Percentiles rank a stretch among this genome's conserved stretches.
Conservation (phyloP, 2,888 invertebrate species). For the Dermolepida albohirtum region DNA sequence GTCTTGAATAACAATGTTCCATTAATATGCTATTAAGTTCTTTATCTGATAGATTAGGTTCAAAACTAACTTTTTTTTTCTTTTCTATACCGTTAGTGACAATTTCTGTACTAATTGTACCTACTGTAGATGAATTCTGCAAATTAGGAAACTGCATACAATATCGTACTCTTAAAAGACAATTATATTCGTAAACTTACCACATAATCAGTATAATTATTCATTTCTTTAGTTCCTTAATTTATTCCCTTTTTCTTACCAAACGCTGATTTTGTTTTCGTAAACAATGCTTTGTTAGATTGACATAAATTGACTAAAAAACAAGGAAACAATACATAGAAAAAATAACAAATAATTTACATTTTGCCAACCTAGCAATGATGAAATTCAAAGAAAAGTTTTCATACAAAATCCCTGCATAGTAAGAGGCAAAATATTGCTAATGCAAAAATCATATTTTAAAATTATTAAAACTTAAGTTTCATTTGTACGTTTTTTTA, state of each 20-base stretch:
- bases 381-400: too few species aligned
- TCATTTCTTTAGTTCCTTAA: slow-evolving; percentile 16
- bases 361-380: too few species aligned
- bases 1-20: slow-evolving; percentile 81
- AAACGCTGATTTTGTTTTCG: background rate
- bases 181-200: slow-evolving; percentile 2
- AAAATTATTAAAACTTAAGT: too few species aligned
- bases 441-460: too few species aligned
- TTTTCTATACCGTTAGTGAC: slow-evolving; percentile 36
- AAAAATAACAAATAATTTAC: too few species aligned
- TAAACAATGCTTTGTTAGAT: too few species aligned
- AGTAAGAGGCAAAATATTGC: too few species aligned
- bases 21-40: slow-evolving; percentile 63
- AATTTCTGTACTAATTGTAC: slow-evolving; percentile 7
- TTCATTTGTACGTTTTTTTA: too few species aligned
- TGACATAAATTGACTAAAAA: too few species aligned
- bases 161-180: background rate
- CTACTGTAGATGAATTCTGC: slow-evolving; percentile 9
- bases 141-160: background rate
- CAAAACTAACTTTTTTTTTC: slow-evolving; percentile 41
- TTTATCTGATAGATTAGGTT: slow-evolving; percentile 40
- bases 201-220: slow-evolving; percentile 16
- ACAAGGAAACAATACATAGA: too few species aligned
- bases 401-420: too few species aligned
- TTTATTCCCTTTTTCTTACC: too few species aligned